phyloP scores from a whole-genome alignment of 2,797 vertebrate genomes.

The Hyperoplus immaculatus region DNA sequence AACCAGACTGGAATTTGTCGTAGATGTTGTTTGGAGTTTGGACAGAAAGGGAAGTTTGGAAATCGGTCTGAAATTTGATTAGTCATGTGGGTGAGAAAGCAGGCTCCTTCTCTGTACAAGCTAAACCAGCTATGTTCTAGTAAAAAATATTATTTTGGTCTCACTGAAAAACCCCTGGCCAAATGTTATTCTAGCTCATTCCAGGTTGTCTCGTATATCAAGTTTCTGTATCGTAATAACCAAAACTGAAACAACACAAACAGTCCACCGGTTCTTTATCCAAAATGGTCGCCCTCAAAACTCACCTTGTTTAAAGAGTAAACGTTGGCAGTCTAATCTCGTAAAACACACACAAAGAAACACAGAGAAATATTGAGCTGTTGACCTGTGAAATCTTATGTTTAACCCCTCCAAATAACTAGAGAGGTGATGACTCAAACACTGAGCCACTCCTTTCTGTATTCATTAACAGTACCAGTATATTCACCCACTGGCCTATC shows the following conservation, averaged over 20 bases:
- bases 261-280: not conserved
- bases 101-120: too few relatives aligned
- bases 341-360: not conserved
- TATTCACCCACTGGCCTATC: not conserved
- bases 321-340: constrained; percentile 9
- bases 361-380: not conserved
- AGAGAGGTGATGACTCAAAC: constrained; percentile 23
- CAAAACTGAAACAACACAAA: not conserved
- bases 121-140: not conserved
- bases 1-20: too few relatives aligned
- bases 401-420: not conserved
- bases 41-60: too few relatives aligned
- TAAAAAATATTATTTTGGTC: not conserved
- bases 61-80: too few relatives aligned
- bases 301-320: constrained; percentile 7
- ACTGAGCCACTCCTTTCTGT: constrained; percentile 50
- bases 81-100: not conserved
- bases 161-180: not conserved
- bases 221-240: not conserved
- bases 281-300: constrained; percentile 17
- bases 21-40: too few relatives aligned
- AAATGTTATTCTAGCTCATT: not conserved
- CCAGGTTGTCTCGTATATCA: not conserved
- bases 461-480: constrained; percentile 20
- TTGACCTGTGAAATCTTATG: constrained; percentile 19